Conservation (phyloP, 2,888 invertebrate genomes). For the Gymnocheta viridis region DNA sequence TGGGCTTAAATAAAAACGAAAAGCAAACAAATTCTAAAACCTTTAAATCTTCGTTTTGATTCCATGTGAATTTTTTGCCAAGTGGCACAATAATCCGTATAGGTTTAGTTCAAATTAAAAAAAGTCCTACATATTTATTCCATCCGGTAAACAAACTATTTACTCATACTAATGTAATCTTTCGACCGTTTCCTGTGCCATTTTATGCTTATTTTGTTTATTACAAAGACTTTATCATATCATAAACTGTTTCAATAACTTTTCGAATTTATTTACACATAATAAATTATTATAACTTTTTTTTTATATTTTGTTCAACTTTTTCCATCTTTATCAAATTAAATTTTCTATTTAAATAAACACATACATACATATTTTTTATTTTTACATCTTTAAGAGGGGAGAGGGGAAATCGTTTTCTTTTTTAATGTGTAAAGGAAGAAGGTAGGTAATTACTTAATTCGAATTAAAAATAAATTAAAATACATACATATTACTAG, state of each 20-base stretch:
- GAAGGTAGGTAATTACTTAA: conserved; percentile 39
- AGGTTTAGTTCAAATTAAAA: too few species aligned
- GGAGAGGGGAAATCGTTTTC: neutral
- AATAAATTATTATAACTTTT: conserved; percentile 40
- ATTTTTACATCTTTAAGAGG: conserved; percentile 49
- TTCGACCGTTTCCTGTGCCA: neutral
- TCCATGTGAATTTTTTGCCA: too few species aligned
- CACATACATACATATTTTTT: conserved; percentile 64
- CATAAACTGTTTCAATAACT: conserved; percentile 19
- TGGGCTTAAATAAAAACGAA: too few species aligned
- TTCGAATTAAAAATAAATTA: conserved; percentile 62
- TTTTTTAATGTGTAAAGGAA: neutral
- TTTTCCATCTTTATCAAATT: conserved; percentile 60
- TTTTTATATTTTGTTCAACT: conserved; percentile 39
- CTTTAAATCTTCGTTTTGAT: too few species aligned
- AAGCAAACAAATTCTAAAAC: too few species aligned
- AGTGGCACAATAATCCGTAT: too few species aligned
- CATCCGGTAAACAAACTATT: too few species aligned
- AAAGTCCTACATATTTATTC: too few species aligned
- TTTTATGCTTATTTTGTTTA: neutral
- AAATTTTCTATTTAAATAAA: conserved; percentile 68
- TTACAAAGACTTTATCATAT: neutral
- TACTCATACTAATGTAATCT: too few species aligned
- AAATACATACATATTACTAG: conserved; percentile 60
- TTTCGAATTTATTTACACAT: conserved; percentile 57